These are phyloP conservation scores for Heterocephalus glaber DNA, from an alignment of 2,113 vertebrate genomes.

Conservation along the genomic window DNA sequence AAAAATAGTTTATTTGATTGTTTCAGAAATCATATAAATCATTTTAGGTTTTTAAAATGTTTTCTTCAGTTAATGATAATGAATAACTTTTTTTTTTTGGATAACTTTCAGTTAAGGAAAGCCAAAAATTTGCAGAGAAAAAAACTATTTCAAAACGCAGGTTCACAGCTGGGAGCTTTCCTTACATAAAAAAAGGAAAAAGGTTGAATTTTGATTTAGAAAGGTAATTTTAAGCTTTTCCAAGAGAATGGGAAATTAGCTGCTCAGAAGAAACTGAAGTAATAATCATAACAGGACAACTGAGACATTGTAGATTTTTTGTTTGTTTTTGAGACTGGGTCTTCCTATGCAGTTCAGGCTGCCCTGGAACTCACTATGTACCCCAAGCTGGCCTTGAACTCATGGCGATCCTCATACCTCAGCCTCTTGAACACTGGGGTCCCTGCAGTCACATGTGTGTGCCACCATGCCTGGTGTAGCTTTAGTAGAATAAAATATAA, in stretches of 20 bases:
- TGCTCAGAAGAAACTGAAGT: conserved; percentile 10
- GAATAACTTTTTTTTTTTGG: too few species aligned
- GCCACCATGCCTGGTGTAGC: neutral
- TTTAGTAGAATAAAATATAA: conserved; percentile 27
- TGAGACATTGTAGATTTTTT: neutral
- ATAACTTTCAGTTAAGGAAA: conserved; percentile 46
- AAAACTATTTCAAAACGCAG: conserved; percentile 30
- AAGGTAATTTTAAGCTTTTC: neutral
- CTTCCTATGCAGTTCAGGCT: neutral
- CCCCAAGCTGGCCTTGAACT: neutral
- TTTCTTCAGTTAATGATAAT: conserved; percentile 51
- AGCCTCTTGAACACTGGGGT: neutral
- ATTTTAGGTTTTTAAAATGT: conserved; percentile 18
- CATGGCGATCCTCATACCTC: neutral
- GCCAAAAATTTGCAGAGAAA: neutral
- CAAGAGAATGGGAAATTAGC: neutral
- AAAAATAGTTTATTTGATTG: conserved; percentile 1
- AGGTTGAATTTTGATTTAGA: neutral
- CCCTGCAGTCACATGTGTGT: neutral
- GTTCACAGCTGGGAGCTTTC: neutral
- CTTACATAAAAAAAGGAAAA: conserved; percentile 9
- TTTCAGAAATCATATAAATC: conserved; percentile 5
- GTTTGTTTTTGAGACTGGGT: neutral
- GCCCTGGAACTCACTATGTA: neutral
- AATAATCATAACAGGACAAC: neutral